Evolutionary conservation across 53 echinoderm and acorn worm species (phyloP).

Genomic region (Zoroaster sp.): DNA sequence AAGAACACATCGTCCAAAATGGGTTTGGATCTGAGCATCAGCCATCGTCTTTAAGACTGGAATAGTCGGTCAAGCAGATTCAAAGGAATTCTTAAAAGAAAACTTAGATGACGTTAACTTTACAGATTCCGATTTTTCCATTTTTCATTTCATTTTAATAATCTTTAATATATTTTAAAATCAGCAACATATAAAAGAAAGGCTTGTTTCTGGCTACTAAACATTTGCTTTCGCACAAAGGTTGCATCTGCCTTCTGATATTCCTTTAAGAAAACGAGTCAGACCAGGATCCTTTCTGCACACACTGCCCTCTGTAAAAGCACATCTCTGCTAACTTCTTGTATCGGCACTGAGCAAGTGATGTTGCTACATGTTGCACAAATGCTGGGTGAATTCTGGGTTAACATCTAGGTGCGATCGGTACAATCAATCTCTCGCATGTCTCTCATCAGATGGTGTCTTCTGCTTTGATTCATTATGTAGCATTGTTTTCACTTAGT

Average conservation of each 20-base stretch:
- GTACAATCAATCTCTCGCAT: too few relatives aligned
- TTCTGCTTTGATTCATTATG: too few relatives aligned
- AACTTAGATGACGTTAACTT: constrained; percentile 25
- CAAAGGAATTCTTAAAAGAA: neutral
- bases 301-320: neutral
- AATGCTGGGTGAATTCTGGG: too few relatives aligned
- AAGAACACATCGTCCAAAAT: constrained; percentile 18
- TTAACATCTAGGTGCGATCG: too few relatives aligned
- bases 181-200: neutral
- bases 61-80: constrained; percentile 1
- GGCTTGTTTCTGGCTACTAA: constrained; percentile 54
- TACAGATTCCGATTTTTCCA: neutral
- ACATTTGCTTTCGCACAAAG: neutral
- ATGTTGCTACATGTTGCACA: too few relatives aligned
- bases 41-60: neutral
- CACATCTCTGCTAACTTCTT: too few relatives aligned
- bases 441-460: too few relatives aligned
- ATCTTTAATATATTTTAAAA: neutral
- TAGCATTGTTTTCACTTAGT: too few relatives aligned
- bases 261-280: neutral
- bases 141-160: neutral
- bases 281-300: neutral
- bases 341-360: too few relatives aligned
- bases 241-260: neutral
- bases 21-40: neutral